Conservation (phyloP, 2,888 invertebrate genomes). For the Blomia tropicalis region DNA sequence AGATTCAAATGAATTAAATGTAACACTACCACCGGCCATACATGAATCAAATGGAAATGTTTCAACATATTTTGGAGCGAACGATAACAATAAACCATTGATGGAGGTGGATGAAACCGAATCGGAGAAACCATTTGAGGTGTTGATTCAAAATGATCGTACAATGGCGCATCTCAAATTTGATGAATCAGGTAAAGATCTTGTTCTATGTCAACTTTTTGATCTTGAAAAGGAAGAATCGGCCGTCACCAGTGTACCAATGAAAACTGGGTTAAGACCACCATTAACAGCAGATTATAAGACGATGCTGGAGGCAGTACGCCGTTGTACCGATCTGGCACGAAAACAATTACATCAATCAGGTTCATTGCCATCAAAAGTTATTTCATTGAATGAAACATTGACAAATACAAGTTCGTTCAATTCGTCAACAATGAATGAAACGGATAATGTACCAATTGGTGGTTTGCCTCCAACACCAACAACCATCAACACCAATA, state of each 20-base stretch:
- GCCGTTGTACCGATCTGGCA: slow-evolving; percentile 13
- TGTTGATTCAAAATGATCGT: slow-evolving; percentile 18
- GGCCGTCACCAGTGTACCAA: not conserved
- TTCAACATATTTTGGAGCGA: not conserved
- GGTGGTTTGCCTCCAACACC: not conserved
- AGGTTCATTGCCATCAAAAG: not conserved
- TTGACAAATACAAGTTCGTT: not conserved
- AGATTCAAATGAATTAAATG: not conserved
- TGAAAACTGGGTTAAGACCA: not conserved
- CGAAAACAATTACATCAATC: not conserved
- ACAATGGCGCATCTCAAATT: slow-evolving; percentile 21
- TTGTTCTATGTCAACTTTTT: slow-evolving; percentile 19
- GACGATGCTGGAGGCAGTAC: slow-evolving; percentile 21
- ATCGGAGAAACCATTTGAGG: slow-evolving; percentile 11
- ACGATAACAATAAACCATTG: not conserved
- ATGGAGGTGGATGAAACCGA: not conserved
- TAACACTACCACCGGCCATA: not conserved
- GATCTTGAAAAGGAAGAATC: slow-evolving; percentile 21
- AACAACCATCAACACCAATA: not conserved
- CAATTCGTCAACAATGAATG: not conserved
- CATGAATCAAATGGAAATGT: not conserved
- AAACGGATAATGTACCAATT: not conserved
- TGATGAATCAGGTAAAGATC: not conserved
- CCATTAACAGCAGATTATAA: slow-evolving; percentile 17
- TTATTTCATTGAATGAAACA: not conserved